Conservation (phyloP, 2,113 vertebrate genomes). For the Chiloscyllium plagiosum region DNA sequence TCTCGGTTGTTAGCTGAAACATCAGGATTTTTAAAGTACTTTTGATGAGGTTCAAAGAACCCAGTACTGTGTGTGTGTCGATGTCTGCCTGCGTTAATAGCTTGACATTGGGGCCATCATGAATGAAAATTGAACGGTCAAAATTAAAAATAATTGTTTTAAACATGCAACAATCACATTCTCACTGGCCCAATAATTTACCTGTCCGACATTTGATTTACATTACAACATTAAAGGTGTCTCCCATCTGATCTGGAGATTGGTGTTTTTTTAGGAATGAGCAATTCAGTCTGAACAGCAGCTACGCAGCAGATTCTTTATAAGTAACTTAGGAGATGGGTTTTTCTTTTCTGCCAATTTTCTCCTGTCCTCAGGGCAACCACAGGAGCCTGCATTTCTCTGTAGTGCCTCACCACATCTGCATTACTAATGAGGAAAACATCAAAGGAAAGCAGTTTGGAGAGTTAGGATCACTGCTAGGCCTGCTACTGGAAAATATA, state of each 20-base stretch:
- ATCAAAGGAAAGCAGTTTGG: not conserved
- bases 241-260: not conserved
- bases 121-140: not conserved
- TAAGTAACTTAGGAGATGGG: not conserved
- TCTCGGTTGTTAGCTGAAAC: not conserved
- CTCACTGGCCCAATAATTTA: not conserved
- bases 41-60: not conserved
- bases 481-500: not conserved
- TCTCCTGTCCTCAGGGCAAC: not conserved
- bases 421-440: not conserved
- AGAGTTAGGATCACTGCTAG: not conserved
- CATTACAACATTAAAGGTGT: not conserved
- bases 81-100: not conserved
- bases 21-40: not conserved
- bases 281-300: not conserved
- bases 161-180: not conserved
- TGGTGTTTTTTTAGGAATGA: not conserved
- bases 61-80: not conserved
- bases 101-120: not conserved
- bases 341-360: not conserved
- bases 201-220: not conserved
- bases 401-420: not conserved
- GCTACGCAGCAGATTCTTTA: not conserved
- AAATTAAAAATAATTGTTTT: not conserved
- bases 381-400: not conserved